These are phyloP conservation scores for Parazoanthus atlanticus DNA, from an alignment of 92 coral and sea anemone genomes.

Conservation along the genomic window DNA sequence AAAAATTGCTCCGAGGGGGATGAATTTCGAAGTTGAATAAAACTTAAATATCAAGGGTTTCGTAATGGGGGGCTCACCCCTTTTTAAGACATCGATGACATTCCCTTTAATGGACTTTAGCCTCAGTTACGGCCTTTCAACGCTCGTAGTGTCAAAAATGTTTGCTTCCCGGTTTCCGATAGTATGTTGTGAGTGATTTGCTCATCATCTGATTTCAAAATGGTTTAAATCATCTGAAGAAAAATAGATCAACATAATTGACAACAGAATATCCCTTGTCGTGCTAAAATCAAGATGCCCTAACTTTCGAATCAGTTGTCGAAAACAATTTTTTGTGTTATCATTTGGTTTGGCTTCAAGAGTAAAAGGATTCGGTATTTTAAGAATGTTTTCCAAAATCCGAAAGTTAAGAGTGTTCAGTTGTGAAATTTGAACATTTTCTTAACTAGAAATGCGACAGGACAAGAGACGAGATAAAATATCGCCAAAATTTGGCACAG, in stretches of 20 bases:
- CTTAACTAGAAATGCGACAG: not conserved
- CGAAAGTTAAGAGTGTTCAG: no score
- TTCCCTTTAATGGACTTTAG: no score
- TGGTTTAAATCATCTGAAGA: not conserved
- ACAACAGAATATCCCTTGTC: not conserved
- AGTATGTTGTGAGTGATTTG: no score
- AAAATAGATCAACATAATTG: no score
- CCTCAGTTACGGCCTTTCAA: no score
- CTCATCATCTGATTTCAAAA: no score
- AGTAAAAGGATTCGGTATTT: not conserved
- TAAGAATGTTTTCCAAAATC: not conserved
- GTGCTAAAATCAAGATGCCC: not conserved
- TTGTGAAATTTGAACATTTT: not conserved
- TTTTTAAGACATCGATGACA: not conserved
- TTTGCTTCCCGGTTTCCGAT: no score
- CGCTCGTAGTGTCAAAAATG: no score
- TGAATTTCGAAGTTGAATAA: no score
- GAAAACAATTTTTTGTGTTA: no score
- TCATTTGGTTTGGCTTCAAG: not conserved
- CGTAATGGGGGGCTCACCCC: not conserved
- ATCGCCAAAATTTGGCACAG: not conserved
- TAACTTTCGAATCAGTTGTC: not conserved
- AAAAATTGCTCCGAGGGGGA: not conserved
- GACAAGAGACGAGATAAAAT: not conserved
- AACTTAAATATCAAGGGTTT: not conserved